Conservation (phyloP, 2,113 vertebrate genomes). For the Chaenogobius annularis region DNA sequence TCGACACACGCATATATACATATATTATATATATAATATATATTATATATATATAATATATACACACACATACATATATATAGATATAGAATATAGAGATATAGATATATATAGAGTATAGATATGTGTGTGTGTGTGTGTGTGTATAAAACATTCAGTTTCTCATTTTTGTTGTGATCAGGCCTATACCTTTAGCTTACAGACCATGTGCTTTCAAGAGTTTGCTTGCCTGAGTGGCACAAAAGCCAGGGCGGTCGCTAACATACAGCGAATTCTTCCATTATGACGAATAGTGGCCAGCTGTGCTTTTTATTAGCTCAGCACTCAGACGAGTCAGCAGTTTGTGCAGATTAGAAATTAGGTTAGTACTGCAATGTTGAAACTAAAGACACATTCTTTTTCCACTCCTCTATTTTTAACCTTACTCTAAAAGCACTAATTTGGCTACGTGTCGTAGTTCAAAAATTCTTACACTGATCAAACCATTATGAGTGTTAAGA, state of each 20-base stretch:
- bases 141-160: too few species aligned
- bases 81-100: too few species aligned
- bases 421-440: background rate
- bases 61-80: too few species aligned
- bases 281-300: background rate
- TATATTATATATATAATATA: too few species aligned
- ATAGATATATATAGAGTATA: too few species aligned
- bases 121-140: too few species aligned
- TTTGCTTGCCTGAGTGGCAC: background rate
- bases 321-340: background rate
- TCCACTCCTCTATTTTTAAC: background rate
- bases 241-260: background rate
- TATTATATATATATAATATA: too few species aligned
- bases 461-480: too few species aligned
- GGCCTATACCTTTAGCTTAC: background rate
- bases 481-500: background rate
- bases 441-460: background rate
- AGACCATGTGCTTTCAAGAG: slow-evolving; percentile 16
- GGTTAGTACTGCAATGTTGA: background rate
- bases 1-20: too few species aligned
- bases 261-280: background rate
- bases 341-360: background rate
- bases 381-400: too few species aligned
- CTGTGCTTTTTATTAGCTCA: background rate
- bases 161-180: background rate